Conservation (phyloP, 1,140 invertebrate genomes). For the Drosophila gunungcola region DNA sequence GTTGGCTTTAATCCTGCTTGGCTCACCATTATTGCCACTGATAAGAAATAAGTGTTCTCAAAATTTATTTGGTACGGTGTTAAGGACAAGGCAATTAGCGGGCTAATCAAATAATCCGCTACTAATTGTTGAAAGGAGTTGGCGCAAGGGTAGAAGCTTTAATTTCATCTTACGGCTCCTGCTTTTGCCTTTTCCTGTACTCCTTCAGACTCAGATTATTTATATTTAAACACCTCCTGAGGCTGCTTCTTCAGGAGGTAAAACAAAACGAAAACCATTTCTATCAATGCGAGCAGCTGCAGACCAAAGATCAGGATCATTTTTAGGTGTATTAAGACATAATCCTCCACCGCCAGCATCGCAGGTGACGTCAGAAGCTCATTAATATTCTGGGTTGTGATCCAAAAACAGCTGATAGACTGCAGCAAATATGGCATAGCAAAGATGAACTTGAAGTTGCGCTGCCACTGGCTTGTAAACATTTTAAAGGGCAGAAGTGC, state of each 20-base stretch:
- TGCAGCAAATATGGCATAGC: slow-evolving; percentile 14
- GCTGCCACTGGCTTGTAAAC: background rate
- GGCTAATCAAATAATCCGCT: slow-evolving; percentile 73
- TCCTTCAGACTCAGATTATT: too few relatives aligned
- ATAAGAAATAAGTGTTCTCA: slow-evolving; percentile 69
- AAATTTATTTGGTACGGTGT: slow-evolving; percentile 61
- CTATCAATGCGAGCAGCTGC: background rate
- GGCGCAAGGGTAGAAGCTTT: background rate
- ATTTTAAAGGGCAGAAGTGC: background rate
- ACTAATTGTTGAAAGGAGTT: slow-evolving; percentile 42
- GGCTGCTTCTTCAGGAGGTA: background rate
- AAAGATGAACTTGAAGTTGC: slow-evolving; percentile 13
- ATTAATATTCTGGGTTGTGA: background rate
- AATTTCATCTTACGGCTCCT: background rate
- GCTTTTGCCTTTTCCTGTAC: background rate
- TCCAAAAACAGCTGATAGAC: background rate
- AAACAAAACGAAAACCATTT: background rate
- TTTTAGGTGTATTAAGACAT: background rate
- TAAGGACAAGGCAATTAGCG: slow-evolving; percentile 65
- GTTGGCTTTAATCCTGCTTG: slow-evolving; percentile 65
- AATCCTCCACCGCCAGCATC: background rate
- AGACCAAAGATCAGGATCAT: background rate
- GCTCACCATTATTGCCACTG: slow-evolving; percentile 57
- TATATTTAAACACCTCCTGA: background rate
- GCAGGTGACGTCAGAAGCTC: background rate